These are phyloP conservation scores for Pogonophryne albipinna DNA, from an alignment of 2,797 vertebrate species.

Conservation along the genomic window DNA sequence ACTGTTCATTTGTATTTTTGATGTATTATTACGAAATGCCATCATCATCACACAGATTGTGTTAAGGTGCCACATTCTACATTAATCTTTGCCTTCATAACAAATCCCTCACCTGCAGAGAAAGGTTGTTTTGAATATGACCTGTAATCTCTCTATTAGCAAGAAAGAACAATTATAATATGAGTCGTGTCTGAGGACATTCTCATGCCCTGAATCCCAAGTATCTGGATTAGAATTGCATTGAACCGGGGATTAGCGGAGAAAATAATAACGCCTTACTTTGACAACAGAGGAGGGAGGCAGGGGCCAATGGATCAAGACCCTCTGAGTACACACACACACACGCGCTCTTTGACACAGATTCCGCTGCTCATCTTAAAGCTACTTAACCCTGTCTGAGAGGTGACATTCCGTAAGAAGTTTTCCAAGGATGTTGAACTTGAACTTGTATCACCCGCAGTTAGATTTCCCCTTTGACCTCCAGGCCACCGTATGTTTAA, in stretches of 20 bases:
- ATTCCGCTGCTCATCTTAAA: conserved; percentile 53
- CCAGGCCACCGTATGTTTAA: background rate
- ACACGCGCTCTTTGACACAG: conserved; percentile 4
- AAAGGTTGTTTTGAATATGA: conserved; percentile 40
- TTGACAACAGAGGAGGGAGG: conserved; percentile 46
- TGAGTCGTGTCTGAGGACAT: conserved; percentile 53
- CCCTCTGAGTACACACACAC: conserved; percentile 21
- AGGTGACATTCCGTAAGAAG: conserved; percentile 33
- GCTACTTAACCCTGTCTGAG: conserved; percentile 49
- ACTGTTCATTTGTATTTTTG: background rate
- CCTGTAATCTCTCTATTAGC: conserved; percentile 54
- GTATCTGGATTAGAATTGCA: conserved; percentile 67
- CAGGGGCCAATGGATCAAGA: conserved; percentile 53
- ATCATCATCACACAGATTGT: background rate
- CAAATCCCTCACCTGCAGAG: background rate
- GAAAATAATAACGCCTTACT: conserved; percentile 55
- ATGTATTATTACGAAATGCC: background rate
- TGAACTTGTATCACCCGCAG: background rate
- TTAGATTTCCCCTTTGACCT: conserved; percentile 39
- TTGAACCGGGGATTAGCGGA: conserved; percentile 63
- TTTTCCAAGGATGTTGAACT: conserved; percentile 18
- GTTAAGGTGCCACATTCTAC: background rate
- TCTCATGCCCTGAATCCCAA: conserved; percentile 53
- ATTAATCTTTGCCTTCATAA: background rate
- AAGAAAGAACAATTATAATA: conserved; percentile 56